Percentiles rank a stretch among this genome's conserved stretches.
phyloP scores from a whole-genome alignment of 2,113 vertebrate species.

The Chitala chitala region DNA sequence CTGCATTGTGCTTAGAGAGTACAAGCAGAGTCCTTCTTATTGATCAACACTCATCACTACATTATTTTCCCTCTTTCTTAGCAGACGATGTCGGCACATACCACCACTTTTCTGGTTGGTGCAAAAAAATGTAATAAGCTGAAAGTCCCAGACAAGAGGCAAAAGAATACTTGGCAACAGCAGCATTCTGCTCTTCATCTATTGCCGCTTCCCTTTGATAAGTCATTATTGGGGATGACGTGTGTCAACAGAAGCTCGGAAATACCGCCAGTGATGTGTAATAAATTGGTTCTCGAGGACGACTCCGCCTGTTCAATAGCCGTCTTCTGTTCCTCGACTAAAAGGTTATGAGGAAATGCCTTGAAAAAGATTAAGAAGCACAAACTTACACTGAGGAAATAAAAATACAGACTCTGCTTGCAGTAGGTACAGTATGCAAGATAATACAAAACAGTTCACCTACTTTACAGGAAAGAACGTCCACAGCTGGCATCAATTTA shows the following conservation, averaged over 20 bases:
- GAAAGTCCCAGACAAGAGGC: constrained; percentile 24
- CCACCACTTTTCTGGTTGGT: not conserved
- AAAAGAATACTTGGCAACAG: not conserved
- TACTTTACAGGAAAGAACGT: no score
- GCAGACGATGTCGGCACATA: not conserved
- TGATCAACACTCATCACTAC: not conserved
- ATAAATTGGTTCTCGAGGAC: constrained; percentile 53
- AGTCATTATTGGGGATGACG: constrained; percentile 46
- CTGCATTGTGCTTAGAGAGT: not conserved
- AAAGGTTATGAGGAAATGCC: constrained; percentile 50
- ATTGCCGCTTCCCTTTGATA: constrained; percentile 38
- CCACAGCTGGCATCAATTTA: no score
- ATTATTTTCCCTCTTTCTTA: not conserved
- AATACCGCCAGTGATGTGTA: constrained; percentile 50
- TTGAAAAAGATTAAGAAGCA: constrained; percentile 36
- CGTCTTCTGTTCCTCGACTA: constrained; percentile 42
- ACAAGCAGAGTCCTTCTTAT: not conserved
- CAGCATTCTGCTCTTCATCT: not conserved
- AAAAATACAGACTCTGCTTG: not conserved
- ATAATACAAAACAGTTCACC: not conserved
- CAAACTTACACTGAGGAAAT: constrained; percentile 49
- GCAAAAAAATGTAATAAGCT: not conserved
- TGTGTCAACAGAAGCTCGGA: constrained; percentile 37
- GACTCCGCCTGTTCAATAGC: constrained; percentile 40
- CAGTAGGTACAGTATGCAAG: not conserved